Percentiles rank a stretch among this genome's conserved stretches.
Evolutionary conservation across 2,888 invertebrate species (phyloP).

Genomic region (Drosophila phalerata): DNA sequence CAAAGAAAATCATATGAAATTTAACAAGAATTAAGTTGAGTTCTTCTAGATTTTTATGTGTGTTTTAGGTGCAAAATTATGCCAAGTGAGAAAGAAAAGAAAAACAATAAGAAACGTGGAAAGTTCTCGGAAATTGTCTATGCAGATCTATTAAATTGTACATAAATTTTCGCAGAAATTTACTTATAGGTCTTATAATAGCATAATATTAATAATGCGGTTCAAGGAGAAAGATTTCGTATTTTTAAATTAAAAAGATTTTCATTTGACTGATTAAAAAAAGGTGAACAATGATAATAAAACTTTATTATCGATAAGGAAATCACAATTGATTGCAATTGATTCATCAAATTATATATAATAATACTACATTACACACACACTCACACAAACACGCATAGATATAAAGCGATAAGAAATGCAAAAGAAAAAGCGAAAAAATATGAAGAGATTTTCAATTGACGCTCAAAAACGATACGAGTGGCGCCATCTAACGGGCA

Average conservation of each 20-base stretch:
- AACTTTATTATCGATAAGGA: slow-evolving; percentile 11
- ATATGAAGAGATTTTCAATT: slow-evolving; percentile 5
- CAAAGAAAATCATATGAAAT: slow-evolving; percentile 50
- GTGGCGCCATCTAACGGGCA: slow-evolving; percentile 61
- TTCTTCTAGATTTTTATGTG: slow-evolving; percentile 22
- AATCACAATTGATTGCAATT: slow-evolving; percentile 43
- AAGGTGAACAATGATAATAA: slow-evolving; percentile 10
- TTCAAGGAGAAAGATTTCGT: slow-evolving; percentile 10
- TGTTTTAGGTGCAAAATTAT: slow-evolving; percentile 18
- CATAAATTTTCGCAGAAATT: slow-evolving; percentile 44
- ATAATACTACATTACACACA: slow-evolving; percentile 16
- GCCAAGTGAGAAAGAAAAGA: slow-evolving; percentile 11
- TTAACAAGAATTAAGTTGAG: slow-evolving; percentile 56
- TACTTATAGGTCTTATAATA: slow-evolving; percentile 7
- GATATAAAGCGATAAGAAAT: slow-evolving; percentile 8
- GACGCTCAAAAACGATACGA: slow-evolving; percentile 29
- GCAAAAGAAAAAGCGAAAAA: background rate
- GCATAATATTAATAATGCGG: background rate
- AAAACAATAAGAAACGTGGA: background rate
- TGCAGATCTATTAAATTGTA: slow-evolving; percentile 3
- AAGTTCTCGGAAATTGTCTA: slow-evolving; percentile 38
- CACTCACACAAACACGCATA: background rate
- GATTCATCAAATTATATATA: slow-evolving; percentile 46
- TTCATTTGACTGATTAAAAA: slow-evolving; percentile 18
- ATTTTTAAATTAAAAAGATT: slow-evolving; percentile 17